Evolutionary conservation across 2,113 vertebrate genomes (phyloP), one percentile per base, ranked within the genome.

Genomic region (Psophia crepitans): DNA sequence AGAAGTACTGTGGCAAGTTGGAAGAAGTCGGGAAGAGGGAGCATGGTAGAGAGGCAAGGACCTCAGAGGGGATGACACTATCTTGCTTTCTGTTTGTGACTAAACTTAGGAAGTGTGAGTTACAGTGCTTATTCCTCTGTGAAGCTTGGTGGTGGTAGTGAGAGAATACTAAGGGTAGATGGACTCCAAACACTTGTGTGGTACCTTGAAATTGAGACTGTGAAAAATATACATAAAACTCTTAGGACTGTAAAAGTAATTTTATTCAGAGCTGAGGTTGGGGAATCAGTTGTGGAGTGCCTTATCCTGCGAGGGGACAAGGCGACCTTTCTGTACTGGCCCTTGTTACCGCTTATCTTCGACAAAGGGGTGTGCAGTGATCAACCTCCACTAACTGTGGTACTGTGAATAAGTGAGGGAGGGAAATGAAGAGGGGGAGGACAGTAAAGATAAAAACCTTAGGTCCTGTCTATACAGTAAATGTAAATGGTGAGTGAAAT

Each of bases 351-450:
- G n/a, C 44, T 53, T 24, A 2, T 11, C 35, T 71, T 18, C 56
- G 15, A 5, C 32, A 41, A 23, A 57, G n/a, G 6, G 6, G 3
- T 0, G 2, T 19, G 58, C 77, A n/a, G 4, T 28, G 17, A 87
- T 6, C 56, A 44, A 3, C 68, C 27, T 74, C 32, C 46, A 33
- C n/a, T 6, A 39, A 35, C 16, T 5, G 39, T 15, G 16, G 7
- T 8, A 2, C 54, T 57, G 41, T 2, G 53, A 46, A 35, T 44
- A 35, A 39, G 27, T 1, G 2, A 20, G 8, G 4, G 44, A 60
- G 18, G 41, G 46, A 49, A 56, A 22, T 28, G 13, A 26, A 54
- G 26, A 58, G 17, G 11, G 7, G 11, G 51, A 51, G 13, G 2
- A 57, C 43, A 27, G 14, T 44, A 8, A 49, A 75, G 84, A 5